A percentile compares a stretch with the other conserved stretches of the same genome.
Conservation (phyloP, 2,113 vertebrate genomes). For the Lucifuga dentata region DNA sequence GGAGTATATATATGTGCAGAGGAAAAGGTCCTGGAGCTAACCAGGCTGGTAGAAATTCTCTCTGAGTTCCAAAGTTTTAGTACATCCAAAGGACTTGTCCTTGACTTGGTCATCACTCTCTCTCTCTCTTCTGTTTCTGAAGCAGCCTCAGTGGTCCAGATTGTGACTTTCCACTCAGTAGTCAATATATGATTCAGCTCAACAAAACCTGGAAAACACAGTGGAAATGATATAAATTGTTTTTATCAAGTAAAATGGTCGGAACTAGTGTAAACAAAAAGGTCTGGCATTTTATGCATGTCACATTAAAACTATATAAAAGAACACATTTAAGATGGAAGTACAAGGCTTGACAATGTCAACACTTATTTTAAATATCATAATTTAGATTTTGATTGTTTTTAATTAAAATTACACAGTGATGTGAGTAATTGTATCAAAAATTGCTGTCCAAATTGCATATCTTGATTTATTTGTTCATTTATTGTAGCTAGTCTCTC, state of each 20-base stretch:
- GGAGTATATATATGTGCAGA: conserved; percentile 72
- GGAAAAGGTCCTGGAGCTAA: conserved; percentile 71
- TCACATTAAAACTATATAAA: too few species aligned
- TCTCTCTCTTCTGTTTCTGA: conserved; percentile 76
- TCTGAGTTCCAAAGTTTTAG: conserved; percentile 77
- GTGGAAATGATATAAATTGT: conserved; percentile 39
- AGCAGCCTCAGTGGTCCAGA: conserved; percentile 76
- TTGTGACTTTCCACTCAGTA: conserved; percentile 76
- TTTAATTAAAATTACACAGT: neutral
- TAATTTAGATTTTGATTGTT: too few species aligned
- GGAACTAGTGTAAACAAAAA: neutral
- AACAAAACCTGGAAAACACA: conserved; percentile 86
- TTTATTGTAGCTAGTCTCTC: too few species aligned
- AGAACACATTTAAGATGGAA: too few species aligned
- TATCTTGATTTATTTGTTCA: neutral
- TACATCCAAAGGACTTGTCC: conserved; percentile 76
- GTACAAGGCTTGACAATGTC: too few species aligned
- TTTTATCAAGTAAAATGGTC: neutral
- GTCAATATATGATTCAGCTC: conserved; percentile 91
- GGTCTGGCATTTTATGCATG: too few species aligned
- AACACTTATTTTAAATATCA: too few species aligned
- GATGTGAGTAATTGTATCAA: neutral
- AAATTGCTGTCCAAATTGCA: neutral
- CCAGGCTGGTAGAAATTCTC: conserved; percentile 78
- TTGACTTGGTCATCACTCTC: conserved; percentile 64